Conservation (phyloP, 2,888 invertebrate genomes). For the Agonopterix arenella region DNA sequence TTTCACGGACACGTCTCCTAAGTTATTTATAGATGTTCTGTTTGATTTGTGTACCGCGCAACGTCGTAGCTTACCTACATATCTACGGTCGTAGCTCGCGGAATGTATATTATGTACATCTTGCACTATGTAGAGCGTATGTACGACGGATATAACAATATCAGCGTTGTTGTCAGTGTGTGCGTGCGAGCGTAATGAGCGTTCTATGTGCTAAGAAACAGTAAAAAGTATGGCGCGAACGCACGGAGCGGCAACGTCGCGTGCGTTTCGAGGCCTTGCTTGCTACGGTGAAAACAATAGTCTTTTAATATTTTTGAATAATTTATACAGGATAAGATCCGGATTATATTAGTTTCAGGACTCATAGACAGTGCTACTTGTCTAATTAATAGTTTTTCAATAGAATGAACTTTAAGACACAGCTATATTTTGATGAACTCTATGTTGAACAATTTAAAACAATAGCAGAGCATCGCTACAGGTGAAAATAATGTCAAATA, state of each 20-base stretch:
- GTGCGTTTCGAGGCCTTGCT: slow-evolving; percentile 60
- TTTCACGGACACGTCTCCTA: slow-evolving; percentile 58
- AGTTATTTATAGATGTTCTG: slow-evolving; percentile 63
- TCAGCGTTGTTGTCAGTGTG: slow-evolving; percentile 40
- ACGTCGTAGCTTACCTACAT: slow-evolving; percentile 67
- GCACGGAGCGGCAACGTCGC: slow-evolving; percentile 67
- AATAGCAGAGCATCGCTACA: too few species aligned
- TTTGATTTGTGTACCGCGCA: slow-evolving; percentile 60
- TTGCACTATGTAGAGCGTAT: slow-evolving; percentile 59
- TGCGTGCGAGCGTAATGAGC: slow-evolving; percentile 67
- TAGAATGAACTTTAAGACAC: too few species aligned
- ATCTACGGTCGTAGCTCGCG: slow-evolving; percentile 57
- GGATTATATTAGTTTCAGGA: too few species aligned
- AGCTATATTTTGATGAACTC: too few species aligned
- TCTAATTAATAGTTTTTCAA: too few species aligned
- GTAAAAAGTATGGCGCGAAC: slow-evolving; percentile 78
- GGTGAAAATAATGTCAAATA: too few species aligned
- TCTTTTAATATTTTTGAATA: slow-evolving; percentile 39
- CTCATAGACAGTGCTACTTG: too few species aligned
- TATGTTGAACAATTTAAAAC: too few species aligned
- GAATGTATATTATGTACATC: slow-evolving; percentile 69
- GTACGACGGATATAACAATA: slow-evolving; percentile 60
- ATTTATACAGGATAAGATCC: slow-evolving; percentile 22
- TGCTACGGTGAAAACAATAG: slow-evolving; percentile 69
- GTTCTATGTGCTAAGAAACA: slow-evolving; percentile 77